Evolutionary conservation across 2,113 vertebrate genomes (phyloP).

Genomic region (Centropus unirufus): DNA sequence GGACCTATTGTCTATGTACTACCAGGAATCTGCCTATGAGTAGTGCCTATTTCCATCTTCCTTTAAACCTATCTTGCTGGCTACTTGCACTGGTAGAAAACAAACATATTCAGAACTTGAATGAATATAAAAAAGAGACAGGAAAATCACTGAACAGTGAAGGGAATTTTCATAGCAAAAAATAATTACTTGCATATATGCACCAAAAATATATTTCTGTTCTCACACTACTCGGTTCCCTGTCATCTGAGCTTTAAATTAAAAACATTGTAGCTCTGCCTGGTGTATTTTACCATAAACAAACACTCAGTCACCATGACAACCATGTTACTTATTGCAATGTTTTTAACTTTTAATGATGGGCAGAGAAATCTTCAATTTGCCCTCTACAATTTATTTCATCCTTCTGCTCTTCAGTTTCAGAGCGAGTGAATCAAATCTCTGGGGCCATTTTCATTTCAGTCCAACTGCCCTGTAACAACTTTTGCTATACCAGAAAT

Average conservation of each 20-base stretch:
- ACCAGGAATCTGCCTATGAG: background rate
- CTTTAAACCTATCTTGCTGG: background rate
- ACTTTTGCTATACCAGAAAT: background rate
- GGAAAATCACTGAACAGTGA: background rate
- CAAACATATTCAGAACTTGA: background rate
- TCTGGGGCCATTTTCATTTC: background rate
- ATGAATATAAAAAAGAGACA: background rate
- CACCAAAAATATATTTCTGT: background rate
- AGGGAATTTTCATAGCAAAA: background rate
- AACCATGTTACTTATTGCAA: constrained; percentile 32
- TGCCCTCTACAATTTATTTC: constrained; percentile 5
- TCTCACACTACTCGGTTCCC: background rate
- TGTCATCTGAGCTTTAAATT: constrained; percentile 29
- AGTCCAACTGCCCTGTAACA: background rate
- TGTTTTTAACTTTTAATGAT: background rate
- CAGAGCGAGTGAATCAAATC: background rate
- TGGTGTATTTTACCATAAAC: constrained; percentile 13
- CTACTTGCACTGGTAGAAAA: background rate
- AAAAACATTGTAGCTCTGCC: constrained; percentile 5
- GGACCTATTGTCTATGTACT: background rate
- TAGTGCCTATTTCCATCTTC: background rate
- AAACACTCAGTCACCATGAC: constrained; percentile 28
- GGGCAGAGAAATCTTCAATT: background rate
- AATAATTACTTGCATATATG: background rate
- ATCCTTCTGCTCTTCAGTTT: background rate